Base-by-base conservation (phyloP, 2,888 invertebrate species). In the Eumacrocentrus americanus region DNA sequence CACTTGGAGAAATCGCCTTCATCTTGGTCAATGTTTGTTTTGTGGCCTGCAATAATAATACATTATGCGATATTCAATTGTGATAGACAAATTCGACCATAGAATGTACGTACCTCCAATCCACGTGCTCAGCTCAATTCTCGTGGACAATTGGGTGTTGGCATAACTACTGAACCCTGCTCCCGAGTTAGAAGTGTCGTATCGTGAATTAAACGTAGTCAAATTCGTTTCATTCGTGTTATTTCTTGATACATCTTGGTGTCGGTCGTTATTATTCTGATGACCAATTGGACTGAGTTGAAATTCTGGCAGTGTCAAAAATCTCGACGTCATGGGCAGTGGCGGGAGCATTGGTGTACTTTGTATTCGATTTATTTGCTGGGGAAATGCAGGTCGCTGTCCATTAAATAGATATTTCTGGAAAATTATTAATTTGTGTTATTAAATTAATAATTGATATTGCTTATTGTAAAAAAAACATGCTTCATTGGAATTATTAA, bases 101-200 rank as follows among this genome's bases (percentile, higher is more conserved):
- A n/a, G n/a, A 37, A 53, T 14, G 44, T 78, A 53, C 82, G 82
- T 83, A 83, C 88, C 87, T 72, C 83, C 84, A 75, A 88, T 85
- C 89, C 89, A 89, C 62, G 84, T 86, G 70, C 87, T 89, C 44
- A 89, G 84, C 78, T 89, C 88, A 67, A 84, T 84, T 77, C 85
- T 84, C 12, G 85, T 84, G 0, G 84, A 82, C 68, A 82, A 80
- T 68, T 83, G 82, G 1, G 82, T 83, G 81, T 84, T 67, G 79
- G 83, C 68, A 81, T 73, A 68, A 81, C 62, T 71, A 3, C 68
- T 59, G 37, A 67, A 72, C 11, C 61, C 52, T 18, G 58, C 55
- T 1, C 81, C 71, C 68, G 81, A 82, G 1, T 25, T 23, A 7
- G n/a, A 40, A 16, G 16, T 9, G 6, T 54, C 34, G 18, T 18